phyloP scores from a whole-genome alignment of 2,888 invertebrate species.

The Trilocha varians region DNA sequence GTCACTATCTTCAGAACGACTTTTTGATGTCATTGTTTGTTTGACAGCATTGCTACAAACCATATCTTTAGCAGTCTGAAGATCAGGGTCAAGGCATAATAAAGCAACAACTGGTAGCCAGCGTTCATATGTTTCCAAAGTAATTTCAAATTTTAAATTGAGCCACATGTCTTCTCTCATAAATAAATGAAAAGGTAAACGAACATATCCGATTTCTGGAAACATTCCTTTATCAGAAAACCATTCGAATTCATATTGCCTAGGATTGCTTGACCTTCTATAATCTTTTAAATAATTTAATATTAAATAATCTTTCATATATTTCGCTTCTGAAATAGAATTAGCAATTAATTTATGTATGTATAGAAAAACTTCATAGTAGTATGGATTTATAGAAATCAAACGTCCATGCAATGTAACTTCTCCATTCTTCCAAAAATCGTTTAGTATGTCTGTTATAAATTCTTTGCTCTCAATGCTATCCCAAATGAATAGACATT shows the following conservation, averaged over 20 bases:
- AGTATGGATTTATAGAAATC: slow-evolving; percentile 62
- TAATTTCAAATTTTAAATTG: slow-evolving; percentile 66
- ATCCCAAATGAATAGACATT: slow-evolving; percentile 52
- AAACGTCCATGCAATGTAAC: slow-evolving; percentile 54
- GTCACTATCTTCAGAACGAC: slow-evolving; percentile 34
- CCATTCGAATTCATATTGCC: slow-evolving; percentile 64
- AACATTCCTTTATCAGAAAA: slow-evolving; percentile 67
- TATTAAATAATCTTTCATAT: slow-evolving; percentile 54
- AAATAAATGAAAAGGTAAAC: slow-evolving; percentile 64
- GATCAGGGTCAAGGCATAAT: slow-evolving; percentile 50
- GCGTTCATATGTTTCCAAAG: slow-evolving; percentile 60
- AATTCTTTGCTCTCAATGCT: slow-evolving; percentile 55
- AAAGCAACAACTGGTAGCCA: slow-evolving; percentile 60
- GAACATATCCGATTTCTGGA: slow-evolving; percentile 63
- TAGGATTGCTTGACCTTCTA: slow-evolving; percentile 51
- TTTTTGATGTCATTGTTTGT: slow-evolving; percentile 66
- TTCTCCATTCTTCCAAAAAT: slow-evolving; percentile 68
- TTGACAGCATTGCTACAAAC: slow-evolving; percentile 68
- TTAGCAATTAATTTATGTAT: slow-evolving; percentile 53
- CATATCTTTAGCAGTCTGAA: slow-evolving; percentile 66
- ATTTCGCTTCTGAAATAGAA: slow-evolving; percentile 32
- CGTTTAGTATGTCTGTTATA: slow-evolving; percentile 48
- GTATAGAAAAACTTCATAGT: slow-evolving; percentile 60
- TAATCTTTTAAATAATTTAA: slow-evolving; percentile 60
- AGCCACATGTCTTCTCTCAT: slow-evolving; percentile 67